Evolutionary conservation across 2,797 vertebrate species (phyloP).

Genomic region (Micrastur ruficollis): DNA sequence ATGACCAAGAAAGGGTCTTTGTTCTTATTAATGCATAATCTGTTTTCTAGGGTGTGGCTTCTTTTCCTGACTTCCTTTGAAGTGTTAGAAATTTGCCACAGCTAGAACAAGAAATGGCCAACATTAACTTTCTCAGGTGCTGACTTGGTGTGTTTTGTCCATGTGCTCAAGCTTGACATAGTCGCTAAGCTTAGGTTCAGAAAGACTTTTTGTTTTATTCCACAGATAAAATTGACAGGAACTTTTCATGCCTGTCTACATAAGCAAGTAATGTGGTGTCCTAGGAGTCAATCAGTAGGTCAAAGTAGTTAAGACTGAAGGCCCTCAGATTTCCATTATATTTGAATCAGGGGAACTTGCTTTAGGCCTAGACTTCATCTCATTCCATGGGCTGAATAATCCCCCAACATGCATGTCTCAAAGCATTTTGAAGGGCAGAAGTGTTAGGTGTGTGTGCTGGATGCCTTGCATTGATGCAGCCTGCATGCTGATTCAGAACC

Average conservation of each 20-base stretch:
- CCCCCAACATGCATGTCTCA: fast-evolving
- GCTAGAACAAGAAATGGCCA: not conserved
- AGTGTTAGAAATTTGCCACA: not conserved
- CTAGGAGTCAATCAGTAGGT: not conserved
- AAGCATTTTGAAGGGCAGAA: not conserved
- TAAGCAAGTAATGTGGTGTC: not conserved
- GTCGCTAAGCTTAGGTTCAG: not conserved
- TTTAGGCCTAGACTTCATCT: not conserved
- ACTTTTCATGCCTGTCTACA: not conserved
- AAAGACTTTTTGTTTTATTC: not conserved
- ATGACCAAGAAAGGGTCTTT: not conserved
- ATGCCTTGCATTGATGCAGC: not conserved
- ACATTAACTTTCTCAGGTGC: not conserved
- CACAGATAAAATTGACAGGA: not conserved
- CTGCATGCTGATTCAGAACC: not conserved
- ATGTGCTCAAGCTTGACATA: not conserved
- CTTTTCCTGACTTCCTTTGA: not conserved
- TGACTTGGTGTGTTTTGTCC: not conserved
- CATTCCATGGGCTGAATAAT: not conserved
- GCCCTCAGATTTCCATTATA: not conserved
- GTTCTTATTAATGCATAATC: not conserved
- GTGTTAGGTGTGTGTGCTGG: not conserved
- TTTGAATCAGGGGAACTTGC: not conserved
- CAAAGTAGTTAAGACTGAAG: not conserved
- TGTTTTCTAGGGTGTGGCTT: not conserved